A percentile compares a stretch with the other conserved stretches of the same genome.
Evolutionary conservation across 2,113 vertebrate species (phyloP).

Genomic region (Helogale parvula): DNA sequence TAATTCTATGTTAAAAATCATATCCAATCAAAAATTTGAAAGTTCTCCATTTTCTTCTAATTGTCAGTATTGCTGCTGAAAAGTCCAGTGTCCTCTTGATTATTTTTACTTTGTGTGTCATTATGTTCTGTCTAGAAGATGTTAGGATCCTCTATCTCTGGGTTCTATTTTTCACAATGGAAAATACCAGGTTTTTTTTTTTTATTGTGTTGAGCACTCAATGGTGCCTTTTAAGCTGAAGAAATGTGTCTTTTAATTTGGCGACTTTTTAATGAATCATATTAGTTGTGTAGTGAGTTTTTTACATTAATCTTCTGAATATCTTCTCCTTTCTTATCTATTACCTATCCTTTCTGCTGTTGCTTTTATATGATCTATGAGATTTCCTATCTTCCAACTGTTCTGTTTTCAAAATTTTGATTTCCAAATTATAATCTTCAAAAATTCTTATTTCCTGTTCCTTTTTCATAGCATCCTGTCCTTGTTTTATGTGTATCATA

Average conservation of each 20-base stretch:
- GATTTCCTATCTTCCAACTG: background rate
- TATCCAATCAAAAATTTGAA: background rate
- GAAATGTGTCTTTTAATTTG: background rate
- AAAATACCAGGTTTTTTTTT: background rate
- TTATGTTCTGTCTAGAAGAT: background rate
- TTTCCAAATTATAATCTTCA: background rate
- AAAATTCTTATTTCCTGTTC: background rate
- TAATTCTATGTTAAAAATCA: background rate
- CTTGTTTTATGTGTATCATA: background rate
- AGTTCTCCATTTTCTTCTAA: background rate
- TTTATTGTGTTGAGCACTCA: background rate
- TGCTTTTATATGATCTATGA: background rate
- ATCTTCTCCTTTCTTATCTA: constrained; percentile 26
- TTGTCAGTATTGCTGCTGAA: background rate
- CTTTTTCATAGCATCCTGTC: background rate
- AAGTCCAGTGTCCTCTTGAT: background rate
- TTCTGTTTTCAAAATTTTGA: background rate
- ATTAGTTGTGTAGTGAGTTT: background rate
- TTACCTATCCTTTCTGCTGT: background rate
- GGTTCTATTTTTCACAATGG: background rate
- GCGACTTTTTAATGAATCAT: constrained; percentile 25
- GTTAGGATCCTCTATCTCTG: background rate
- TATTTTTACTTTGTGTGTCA: background rate
- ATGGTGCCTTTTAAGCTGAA: background rate
- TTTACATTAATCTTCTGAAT: background rate